phyloP scores from a whole-genome alignment of 2,797 vertebrate species.

The Oreortyx pictus region DNA sequence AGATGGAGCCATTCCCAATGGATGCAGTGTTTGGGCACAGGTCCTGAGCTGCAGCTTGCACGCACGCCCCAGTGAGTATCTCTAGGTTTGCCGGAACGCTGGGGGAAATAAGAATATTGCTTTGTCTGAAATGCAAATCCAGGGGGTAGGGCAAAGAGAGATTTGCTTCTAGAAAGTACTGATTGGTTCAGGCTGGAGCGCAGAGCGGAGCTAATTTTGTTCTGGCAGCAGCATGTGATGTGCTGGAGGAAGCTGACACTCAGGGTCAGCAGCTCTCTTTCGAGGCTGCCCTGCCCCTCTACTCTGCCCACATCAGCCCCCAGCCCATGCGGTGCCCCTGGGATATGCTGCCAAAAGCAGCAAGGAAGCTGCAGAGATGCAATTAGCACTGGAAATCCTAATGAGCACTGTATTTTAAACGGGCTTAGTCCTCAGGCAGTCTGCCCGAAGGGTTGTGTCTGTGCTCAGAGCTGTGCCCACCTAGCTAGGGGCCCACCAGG shows the following conservation, averaged over 20 bases:
- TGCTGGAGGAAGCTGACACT: not conserved
- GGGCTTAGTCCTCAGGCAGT: not conserved
- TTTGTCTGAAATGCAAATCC: conserved; percentile 17
- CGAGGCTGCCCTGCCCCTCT: not conserved
- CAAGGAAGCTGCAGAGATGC: not conserved
- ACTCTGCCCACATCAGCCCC: not conserved
- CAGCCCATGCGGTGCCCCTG: not conserved
- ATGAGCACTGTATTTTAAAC: not conserved
- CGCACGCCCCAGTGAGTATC: not conserved
- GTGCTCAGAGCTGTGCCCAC: not conserved
- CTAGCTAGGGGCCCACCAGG: not conserved
- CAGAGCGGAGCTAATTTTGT: not conserved
- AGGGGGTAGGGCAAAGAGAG: not conserved
- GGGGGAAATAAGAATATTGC: not conserved
- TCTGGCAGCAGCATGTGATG: not conserved
- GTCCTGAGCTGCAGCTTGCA: not conserved
- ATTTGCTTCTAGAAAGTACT: conserved; percentile 16
- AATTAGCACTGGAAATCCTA: not conserved
- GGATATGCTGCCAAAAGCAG: not conserved
- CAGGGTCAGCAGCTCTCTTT: not conserved
- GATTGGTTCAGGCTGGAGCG: not conserved
- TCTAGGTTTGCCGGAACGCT: not conserved
- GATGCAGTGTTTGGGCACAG: not conserved
- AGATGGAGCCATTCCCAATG: not conserved
- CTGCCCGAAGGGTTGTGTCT: not conserved